Percentiles rank a stretch among this genome's conserved stretches.
phyloP scores from a whole-genome alignment of 1,140 invertebrate species.

The Heliconius congener region DNA sequence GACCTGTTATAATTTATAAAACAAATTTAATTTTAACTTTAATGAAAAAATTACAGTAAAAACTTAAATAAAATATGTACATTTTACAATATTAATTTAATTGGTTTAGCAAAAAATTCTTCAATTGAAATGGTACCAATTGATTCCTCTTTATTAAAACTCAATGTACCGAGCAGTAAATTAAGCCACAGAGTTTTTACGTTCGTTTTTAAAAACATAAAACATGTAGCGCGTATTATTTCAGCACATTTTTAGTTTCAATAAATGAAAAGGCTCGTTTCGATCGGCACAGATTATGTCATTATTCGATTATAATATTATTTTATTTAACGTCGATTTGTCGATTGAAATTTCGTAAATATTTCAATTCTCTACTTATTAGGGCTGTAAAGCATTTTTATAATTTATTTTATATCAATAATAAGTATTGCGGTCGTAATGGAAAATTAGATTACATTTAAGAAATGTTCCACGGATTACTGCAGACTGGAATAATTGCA shows the following conservation, averaged over 20 bases:
- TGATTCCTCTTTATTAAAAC: not conserved
- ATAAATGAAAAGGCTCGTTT: conserved; percentile 3
- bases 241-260: conserved; percentile 7
- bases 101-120: conserved; percentile 4
- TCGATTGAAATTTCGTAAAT: conserved; percentile 7
- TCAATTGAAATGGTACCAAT: not conserved
- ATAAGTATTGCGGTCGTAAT: not conserved
- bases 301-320: conserved; percentile 12
- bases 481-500: conserved; percentile 6
- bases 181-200: not conserved
- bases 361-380: conserved; percentile 1
- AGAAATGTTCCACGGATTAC: conserved; percentile 18
- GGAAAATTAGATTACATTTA: conserved; percentile 21
- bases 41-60: not conserved
- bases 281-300: not conserved
- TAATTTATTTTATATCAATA: conserved; percentile 1
- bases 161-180: not conserved
- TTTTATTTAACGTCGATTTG: conserved; percentile 7
- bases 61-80: not conserved
- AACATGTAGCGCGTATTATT: conserved; percentile 3
- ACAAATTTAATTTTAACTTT: not conserved
- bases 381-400: conserved; percentile 9
- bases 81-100: conserved; percentile 11
- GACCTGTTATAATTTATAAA: not conserved
- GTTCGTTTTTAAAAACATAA: not conserved